Evolutionary conservation across 2,888 invertebrate genomes (phyloP).

Genomic region (Salticus scenicus): DNA sequence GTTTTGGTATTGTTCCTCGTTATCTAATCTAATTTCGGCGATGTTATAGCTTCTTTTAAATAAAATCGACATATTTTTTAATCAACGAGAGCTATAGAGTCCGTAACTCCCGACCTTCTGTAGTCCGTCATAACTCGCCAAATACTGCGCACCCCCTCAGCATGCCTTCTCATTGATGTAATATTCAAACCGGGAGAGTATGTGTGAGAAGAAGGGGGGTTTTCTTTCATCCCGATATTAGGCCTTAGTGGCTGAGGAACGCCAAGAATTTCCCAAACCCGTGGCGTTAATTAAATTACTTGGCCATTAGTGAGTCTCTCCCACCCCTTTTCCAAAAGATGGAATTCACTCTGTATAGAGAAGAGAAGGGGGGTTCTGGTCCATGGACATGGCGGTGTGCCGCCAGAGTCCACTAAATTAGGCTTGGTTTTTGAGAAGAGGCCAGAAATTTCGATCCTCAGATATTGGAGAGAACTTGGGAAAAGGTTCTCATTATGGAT

Average conservation of each 20-base stretch:
- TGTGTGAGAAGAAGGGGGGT: constrained; percentile 22
- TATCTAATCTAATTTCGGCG: no score
- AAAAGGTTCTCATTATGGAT: background rate
- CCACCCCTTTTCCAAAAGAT: constrained; percentile 30
- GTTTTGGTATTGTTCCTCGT: no score
- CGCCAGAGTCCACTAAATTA: constrained; percentile 63
- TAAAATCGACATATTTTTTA: no score
- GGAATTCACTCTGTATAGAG: constrained; percentile 44
- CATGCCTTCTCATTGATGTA: constrained; percentile 61
- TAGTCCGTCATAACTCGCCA: constrained; percentile 43
- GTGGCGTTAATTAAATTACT: constrained; percentile 69
- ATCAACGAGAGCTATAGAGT: no score
- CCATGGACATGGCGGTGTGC: constrained; percentile 63
- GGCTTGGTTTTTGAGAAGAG: constrained; percentile 20
- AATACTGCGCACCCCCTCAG: background rate
- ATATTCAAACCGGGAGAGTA: constrained; percentile 46
- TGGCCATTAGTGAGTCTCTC: constrained; percentile 67
- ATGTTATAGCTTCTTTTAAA: no score
- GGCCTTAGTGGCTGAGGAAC: constrained; percentile 68
- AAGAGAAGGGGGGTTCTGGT: background rate
- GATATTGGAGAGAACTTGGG: background rate
- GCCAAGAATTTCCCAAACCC: constrained; percentile 69
- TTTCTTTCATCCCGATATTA: constrained; percentile 69
- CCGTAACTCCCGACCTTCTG: background rate
- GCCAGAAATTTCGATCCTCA: constrained; percentile 13